These are phyloP conservation scores for Ptyas mucosa DNA, from an alignment of 2,113 vertebrate genomes.

Conservation along the genomic window DNA sequence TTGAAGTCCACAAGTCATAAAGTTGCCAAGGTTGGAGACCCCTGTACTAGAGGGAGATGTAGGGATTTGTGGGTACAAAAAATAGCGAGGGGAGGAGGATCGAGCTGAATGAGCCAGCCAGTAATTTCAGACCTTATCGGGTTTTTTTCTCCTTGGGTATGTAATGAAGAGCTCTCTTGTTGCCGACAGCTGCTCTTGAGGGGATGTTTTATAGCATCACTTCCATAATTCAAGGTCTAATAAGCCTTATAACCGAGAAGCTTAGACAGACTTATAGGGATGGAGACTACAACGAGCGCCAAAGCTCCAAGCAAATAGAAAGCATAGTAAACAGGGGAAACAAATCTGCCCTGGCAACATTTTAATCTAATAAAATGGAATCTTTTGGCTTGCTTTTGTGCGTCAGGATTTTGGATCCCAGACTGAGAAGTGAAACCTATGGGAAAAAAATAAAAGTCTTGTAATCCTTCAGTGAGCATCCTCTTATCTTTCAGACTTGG, in stretches of 20 bases:
- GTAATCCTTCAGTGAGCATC: too few relatives aligned
- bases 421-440: not conserved
- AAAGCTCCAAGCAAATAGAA: not conserved
- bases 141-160: not conserved
- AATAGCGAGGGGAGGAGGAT: not conserved
- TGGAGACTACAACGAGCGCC: not conserved
- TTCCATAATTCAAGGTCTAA: slow-evolving; percentile 19
- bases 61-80: not conserved
- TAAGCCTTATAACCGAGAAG: slow-evolving; percentile 4
- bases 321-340: not conserved
- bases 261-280: slow-evolving; percentile 3
- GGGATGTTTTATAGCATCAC: slow-evolving; percentile 1
- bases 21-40: too few relatives aligned
- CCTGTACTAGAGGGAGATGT: not conserved
- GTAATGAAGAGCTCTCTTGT: slow-evolving; percentile 13
- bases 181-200: not conserved
- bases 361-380: not conserved
- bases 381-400: not conserved
- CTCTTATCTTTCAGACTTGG: not conserved
- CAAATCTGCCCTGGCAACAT: not conserved
- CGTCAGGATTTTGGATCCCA: not conserved
- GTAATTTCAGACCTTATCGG: slow-evolving; percentile 13
- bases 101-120: slow-evolving; percentile 12
- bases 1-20: too few relatives aligned
- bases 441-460: not conserved